Conservation (phyloP, 1,140 invertebrate genomes). For the Oedothorax gibbosus region DNA sequence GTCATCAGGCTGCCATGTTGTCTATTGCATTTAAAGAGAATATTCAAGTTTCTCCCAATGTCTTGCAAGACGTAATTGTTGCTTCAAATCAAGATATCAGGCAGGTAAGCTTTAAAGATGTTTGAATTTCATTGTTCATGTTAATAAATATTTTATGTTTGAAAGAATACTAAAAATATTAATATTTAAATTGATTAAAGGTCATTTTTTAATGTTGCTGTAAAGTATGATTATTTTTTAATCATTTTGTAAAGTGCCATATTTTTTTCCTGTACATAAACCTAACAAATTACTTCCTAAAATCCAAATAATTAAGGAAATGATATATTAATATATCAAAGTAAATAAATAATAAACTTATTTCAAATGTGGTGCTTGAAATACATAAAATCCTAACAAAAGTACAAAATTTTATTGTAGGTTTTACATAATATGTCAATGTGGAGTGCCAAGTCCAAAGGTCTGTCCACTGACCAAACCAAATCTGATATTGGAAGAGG, state of each 20-base stretch:
- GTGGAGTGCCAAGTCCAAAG: slow-evolving; percentile 74
- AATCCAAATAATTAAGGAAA: too few relatives aligned
- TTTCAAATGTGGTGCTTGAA: neutral
- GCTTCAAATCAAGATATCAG: slow-evolving; percentile 93
- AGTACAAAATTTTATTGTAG: slow-evolving; percentile 62
- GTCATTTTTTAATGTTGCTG: neutral
- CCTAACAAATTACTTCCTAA: too few relatives aligned
- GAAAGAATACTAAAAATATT: neutral
- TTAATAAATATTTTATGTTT: too few relatives aligned
- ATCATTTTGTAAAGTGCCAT: too few relatives aligned
- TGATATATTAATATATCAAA: neutral
- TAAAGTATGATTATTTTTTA: too few relatives aligned
- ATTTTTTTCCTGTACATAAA: too few relatives aligned
- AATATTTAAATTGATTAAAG: neutral
- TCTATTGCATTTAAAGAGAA: slow-evolving; percentile 92
- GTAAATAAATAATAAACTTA: neutral
- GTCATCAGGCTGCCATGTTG: slow-evolving; percentile 82
- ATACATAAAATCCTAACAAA: neutral
- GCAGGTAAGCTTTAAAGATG: slow-evolving; percentile 74
- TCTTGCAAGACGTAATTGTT: slow-evolving; percentile 85
- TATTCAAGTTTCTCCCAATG: slow-evolving; percentile 82
- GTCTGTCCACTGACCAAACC: slow-evolving; percentile 39
- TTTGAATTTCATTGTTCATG: too few relatives aligned
- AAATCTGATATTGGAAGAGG: slow-evolving; percentile 69
- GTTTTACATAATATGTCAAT: slow-evolving; percentile 79